phyloP scores from a whole-genome alignment of 2,113 vertebrate species.

The Xiphorhynchus elegans region DNA sequence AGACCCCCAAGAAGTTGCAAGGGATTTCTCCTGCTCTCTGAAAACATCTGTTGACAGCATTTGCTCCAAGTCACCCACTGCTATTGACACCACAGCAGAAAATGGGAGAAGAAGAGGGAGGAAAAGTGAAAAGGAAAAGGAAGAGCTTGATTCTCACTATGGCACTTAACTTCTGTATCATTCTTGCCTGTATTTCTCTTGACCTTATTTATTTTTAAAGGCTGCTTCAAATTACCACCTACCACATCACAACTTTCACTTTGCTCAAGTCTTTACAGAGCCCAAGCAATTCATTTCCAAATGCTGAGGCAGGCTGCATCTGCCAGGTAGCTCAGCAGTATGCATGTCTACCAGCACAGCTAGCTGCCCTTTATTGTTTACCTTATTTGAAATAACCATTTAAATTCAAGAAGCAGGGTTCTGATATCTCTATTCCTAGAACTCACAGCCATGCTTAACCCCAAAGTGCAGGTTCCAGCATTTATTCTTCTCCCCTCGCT shows the following conservation, averaged over 20 bases:
- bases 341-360: accelerated
- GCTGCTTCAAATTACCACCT: not conserved
- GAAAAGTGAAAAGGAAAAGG: not conserved
- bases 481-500: not conserved
- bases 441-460: not conserved
- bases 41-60: not conserved
- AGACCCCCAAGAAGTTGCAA: not conserved
- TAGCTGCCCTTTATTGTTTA: not conserved
- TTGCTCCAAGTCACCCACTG: not conserved
- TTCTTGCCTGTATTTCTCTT: not conserved
- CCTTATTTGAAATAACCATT: not conserved
- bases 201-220: not conserved
- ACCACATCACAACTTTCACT: not conserved
- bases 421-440: not conserved
- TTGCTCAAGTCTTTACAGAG: not conserved
- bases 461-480: not conserved
- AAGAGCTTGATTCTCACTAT: not conserved
- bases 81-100: not conserved
- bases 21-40: not conserved
- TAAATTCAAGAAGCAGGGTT: not conserved
- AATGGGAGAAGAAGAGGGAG: not conserved
- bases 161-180: not conserved
- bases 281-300: not conserved
- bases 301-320: not conserved
- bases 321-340: not conserved